These are phyloP conservation scores for Peromyscus melanophrys DNA, from an alignment of 2,797 vertebrate species.

Conservation along the genomic window DNA sequence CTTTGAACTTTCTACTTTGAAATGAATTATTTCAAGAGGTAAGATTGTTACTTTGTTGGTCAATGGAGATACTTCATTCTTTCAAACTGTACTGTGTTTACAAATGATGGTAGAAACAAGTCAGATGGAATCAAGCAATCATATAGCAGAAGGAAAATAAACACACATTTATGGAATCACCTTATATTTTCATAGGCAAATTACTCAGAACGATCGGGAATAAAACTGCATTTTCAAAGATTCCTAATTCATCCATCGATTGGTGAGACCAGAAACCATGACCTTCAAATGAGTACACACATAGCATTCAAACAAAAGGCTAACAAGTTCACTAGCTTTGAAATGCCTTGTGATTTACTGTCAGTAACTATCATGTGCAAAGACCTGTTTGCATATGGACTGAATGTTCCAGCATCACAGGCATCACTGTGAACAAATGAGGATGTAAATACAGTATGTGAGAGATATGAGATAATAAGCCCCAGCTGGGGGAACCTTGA, in stretches of 20 bases:
- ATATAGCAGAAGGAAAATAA: neutral
- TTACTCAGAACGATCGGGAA: neutral
- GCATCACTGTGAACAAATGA: neutral
- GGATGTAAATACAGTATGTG: neutral
- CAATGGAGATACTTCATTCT: neutral
- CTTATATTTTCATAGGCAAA: neutral
- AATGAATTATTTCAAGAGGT: constrained; percentile 19
- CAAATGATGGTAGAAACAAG: neutral
- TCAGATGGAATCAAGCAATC: neutral
- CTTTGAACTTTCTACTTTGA: neutral
- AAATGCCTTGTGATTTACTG: neutral
- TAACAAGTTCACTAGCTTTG: neutral
- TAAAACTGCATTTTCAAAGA: neutral
- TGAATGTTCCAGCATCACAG: neutral
- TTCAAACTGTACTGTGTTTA: neutral
- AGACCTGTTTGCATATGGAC: neutral
- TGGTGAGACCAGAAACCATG: neutral
- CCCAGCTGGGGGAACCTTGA: neutral
- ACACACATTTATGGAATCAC: neutral
- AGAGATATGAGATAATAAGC: neutral
- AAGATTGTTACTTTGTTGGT: neutral
- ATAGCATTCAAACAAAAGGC: neutral
- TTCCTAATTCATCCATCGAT: neutral
- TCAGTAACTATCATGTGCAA: neutral
- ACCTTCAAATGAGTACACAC: neutral